Conservation (phyloP, 2,888 invertebrate species). For the Ochropleura leucogaster region DNA sequence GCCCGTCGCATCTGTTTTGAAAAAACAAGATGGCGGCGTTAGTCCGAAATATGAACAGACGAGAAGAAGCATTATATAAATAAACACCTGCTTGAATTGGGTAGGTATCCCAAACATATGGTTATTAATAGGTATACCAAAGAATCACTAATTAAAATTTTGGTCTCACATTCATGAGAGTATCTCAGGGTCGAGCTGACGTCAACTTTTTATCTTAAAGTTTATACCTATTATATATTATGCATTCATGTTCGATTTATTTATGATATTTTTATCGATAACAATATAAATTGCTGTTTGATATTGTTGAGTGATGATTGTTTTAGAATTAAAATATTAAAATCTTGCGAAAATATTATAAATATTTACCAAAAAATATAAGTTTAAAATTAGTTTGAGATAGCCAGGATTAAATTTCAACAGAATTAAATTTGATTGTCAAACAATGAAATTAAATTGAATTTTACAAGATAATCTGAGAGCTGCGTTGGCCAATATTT, state of each 20-base stretch:
- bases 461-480: slow-evolving; percentile 22
- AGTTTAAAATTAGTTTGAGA: background rate
- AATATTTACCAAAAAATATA: background rate
- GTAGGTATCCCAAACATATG: background rate
- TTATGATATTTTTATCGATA: background rate
- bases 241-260: background rate
- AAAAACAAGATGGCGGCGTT: background rate
- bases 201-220: background rate
- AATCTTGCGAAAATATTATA: background rate
- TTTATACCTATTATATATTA: no score
- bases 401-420: slow-evolving; percentile 2
- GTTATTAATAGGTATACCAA: background rate
- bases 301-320: background rate
- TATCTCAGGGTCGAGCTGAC: background rate
- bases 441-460: slow-evolving; percentile 17
- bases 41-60: background rate
- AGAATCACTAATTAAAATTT: background rate
- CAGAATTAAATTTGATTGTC: slow-evolving; percentile 7
- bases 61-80: background rate
- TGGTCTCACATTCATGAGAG: no score
- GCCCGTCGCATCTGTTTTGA: background rate
- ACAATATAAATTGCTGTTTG: background rate
- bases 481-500: slow-evolving; percentile 1
- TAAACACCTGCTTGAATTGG: background rate
- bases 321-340: background rate